Evolutionary conservation across 2,797 vertebrate species (phyloP), one percentile per base, ranked within the genome.

Genomic region (Lagocephalus sceleratus): DNA sequence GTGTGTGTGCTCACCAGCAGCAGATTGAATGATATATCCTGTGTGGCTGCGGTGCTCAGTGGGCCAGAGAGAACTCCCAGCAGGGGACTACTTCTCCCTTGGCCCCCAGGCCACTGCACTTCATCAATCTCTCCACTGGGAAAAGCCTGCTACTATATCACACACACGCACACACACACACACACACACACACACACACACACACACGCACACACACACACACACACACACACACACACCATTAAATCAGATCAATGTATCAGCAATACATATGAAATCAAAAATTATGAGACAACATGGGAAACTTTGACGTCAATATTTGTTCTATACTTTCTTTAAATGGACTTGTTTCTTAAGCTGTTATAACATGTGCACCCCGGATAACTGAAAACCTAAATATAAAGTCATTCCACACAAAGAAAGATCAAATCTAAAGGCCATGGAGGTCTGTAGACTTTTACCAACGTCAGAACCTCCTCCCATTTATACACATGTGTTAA

Each of bases 11-110:
- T 62, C 53, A 60, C 59, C 66, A 66, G 78, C 55, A 79, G 76
- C 77, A 86, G 84, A 88, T 84, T 86, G 87, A 91, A 72, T 77
- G 83, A 89, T 90, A 85, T 76, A 85, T 88, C 83, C 82, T 84
- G 82, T 83, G 82, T 80, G 84, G 83, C 72, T 87, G 82, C 83
- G 70, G 85, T 82, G 74, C 87, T 84, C 88, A 87, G 87, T 79
- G 79, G 87, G 88, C 79, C 75, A 83, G 82, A 79, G 82, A 86
- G 82, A 88, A 87, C 79, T 90, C 85, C 85, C 84, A 78, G 82
- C 82, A 85, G 88, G 89, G 85, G 78, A 75, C 75, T 67, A 57
- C 70, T 71, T 68, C 73, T 79, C 82, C 71, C 72, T 68, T 60
- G 69, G 79, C 83, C 78, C 73, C 52, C 23, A 16, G 80, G 81